Conservation (phyloP, 2,888 invertebrate species). For the Folsomia candida region DNA sequence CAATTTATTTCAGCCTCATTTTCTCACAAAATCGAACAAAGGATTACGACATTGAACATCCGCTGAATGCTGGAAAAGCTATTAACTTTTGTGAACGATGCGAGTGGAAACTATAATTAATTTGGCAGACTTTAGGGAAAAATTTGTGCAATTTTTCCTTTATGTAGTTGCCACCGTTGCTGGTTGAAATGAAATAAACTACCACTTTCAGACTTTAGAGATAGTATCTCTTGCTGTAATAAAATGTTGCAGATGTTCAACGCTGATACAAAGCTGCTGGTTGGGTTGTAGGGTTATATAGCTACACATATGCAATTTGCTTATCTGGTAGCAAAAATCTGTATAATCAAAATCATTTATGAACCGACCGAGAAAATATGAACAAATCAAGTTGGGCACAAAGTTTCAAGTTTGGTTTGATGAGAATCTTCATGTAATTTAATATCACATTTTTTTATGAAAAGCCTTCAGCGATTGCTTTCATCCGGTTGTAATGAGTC, state of each 20-base stretch:
- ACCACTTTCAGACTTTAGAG: neutral
- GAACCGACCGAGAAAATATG: neutral
- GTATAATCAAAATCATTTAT: neutral
- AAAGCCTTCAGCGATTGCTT: neutral
- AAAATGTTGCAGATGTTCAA: neutral
- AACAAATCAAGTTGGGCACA: neutral
- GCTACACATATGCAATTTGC: neutral
- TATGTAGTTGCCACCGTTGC: neutral
- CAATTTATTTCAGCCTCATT: neutral
- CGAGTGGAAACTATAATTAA: slow-evolving; percentile 3
- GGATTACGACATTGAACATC: slow-evolving; percentile 25
- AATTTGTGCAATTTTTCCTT: neutral
- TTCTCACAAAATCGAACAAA: neutral
- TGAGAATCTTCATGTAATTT: neutral
- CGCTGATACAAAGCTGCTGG: neutral
- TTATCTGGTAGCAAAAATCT: neutral
- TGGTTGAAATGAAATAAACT: neutral
- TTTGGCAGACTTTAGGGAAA: slow-evolving; percentile 5
- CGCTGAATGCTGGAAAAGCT: slow-evolving; percentile 17
- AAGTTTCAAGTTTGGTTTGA: neutral
- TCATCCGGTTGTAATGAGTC: neutral
- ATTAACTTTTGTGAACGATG: neutral
- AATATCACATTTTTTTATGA: neutral
- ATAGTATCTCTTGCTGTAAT: neutral
- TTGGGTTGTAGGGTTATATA: too few relatives aligned